Evolutionary conservation across 2,113 vertebrate genomes (phyloP).

Genomic region (Nothobranchius furzeri): DNA sequence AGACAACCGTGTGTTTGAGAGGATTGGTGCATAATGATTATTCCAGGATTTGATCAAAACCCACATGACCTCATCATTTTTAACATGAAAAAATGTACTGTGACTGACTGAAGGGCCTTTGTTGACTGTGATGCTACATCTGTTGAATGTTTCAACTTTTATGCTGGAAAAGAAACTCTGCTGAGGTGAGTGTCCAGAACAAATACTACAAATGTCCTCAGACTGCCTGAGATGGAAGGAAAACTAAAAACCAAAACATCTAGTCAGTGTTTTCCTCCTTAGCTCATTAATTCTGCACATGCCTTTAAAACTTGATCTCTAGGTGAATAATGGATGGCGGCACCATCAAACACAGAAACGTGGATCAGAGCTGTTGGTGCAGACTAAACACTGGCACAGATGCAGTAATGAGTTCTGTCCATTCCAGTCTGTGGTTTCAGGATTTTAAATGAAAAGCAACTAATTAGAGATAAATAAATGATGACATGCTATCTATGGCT

Average conservation of each 20-base stretch:
- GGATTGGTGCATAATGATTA: too few species aligned
- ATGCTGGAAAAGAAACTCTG: neutral
- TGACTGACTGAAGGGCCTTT: too few species aligned
- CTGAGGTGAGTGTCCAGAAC: neutral
- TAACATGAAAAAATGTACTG: too few species aligned
- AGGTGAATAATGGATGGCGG: conserved; percentile 74
- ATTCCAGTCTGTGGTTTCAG: conserved; percentile 72
- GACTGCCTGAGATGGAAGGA: neutral
- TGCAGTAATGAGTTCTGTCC: conserved; percentile 70
- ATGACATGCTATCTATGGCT: conserved; percentile 77
- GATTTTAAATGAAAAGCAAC: conserved; percentile 78
- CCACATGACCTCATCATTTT: too few species aligned
- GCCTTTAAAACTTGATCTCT: conserved; percentile 68
- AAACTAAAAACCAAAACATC: neutral
- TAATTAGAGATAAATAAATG: conserved; percentile 86
- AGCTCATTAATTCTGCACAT: conserved; percentile 29
- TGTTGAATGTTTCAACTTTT: neutral
- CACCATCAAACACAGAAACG: conserved; percentile 66
- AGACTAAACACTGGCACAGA: conserved; percentile 62
- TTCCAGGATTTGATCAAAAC: too few species aligned
- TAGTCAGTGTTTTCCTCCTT: conserved; percentile 3
- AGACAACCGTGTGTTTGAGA: too few species aligned
- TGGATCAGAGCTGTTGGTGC: conserved; percentile 47
- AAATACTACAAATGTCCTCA: neutral
- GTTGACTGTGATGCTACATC: neutral